Conservation (phyloP, 2,888 invertebrate genomes). For the Seladonia tumulorum region DNA sequence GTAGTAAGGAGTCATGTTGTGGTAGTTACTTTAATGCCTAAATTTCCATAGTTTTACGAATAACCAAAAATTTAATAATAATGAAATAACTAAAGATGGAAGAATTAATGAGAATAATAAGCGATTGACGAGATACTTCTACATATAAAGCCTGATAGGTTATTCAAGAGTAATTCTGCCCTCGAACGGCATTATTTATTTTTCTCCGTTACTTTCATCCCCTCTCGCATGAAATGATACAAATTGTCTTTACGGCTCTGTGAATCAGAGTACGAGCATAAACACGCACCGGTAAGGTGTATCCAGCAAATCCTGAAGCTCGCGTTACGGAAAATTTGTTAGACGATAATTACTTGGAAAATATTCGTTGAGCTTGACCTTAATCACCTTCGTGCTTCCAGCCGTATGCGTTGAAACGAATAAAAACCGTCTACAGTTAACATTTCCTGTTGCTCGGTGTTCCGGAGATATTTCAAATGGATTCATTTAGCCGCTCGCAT, state of each 20-base stretch:
- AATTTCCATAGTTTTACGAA: too few species aligned
- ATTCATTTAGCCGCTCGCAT: not conserved
- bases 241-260: not conserved
- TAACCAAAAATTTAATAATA: too few species aligned
- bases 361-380: not conserved
- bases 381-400: not conserved
- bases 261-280: not conserved
- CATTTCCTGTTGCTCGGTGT: slow-evolving; percentile 3
- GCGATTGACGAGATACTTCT: not conserved
- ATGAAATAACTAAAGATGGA: too few species aligned
- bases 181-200: not conserved
- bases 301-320: not conserved
- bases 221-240: not conserved
- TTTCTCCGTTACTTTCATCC: not conserved
- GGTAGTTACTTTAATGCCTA: too few species aligned
- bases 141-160: not conserved
- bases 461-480: not conserved
- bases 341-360: not conserved
- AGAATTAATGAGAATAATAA: too few species aligned
- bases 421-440: not conserved
- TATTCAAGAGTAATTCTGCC: not conserved
- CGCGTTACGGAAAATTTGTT: not conserved
- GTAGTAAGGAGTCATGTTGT: too few species aligned
- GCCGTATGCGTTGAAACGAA: not conserved
- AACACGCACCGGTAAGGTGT: not conserved